Base-by-base conservation (phyloP, 1,140 invertebrate species). In the Drosophila ogumai region DNA sequence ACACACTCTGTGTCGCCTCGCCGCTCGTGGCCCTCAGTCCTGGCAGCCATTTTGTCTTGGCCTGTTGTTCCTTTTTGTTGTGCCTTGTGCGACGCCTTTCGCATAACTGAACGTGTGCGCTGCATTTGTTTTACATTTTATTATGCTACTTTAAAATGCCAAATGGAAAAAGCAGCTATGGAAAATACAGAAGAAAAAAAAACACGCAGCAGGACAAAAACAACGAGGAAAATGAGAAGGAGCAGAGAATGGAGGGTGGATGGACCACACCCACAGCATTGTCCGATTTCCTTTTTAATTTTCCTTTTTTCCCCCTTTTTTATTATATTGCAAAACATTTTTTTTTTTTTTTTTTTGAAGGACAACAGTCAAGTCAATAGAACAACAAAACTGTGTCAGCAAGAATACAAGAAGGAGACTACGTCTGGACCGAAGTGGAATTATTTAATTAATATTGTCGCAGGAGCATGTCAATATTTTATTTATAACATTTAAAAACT, bases 81-180 rank as follows among this genome's bases (percentile, higher is more conserved):
- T 71, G 47, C 77, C 49, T 32, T 32, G 49, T 73, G 79, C 63
- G 72, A 79, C 64, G 80, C 80, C 80, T 66, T 74, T 73, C 73
- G 77, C 81, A 85, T 85, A 85, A 77, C 82, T 85, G 64, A 85
- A 78, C 81, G 82, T 85, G 81, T 85, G 77, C 77, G 79, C 81
- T 85, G 82, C 82, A 85, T 85, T 85, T 85, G 82, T 85, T 85
- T 81, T 78, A 81, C 81, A 81, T 85, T 85, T 85, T 85, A 85
- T 85, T 85, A 81, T 81, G 81, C 81, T 81, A 78, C 77, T 85
- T 85, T 85, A 85, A 85, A 85, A 81, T 69, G 74, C 59, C 50
- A 68, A 82, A 59, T 52, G 55, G n/a, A 31, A 71, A 65, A 54
- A 66, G 55, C 54, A 71, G 49, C 61, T 59, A 67, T 61, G 57